Percentiles rank a stretch among this genome's conserved stretches.
Evolutionary conservation across 1,140 invertebrate genomes (phyloP).

Genomic region (Galleria mellonella): DNA sequence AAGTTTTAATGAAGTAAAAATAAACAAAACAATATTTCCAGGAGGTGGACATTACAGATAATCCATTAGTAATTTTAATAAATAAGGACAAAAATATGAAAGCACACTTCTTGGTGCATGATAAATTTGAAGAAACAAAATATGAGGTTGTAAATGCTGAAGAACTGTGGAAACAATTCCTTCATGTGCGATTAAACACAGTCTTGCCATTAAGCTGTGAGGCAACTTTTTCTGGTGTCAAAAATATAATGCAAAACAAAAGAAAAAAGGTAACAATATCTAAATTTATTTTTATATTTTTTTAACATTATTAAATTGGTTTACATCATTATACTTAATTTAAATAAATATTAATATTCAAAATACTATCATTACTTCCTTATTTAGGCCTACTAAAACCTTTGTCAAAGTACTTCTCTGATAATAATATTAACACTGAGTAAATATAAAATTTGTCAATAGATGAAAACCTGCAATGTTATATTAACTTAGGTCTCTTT

Average conservation of each 20-base stretch:
- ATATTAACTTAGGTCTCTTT: too few species aligned
- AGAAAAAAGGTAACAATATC: slow-evolving; percentile 71
- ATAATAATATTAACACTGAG: too few species aligned
- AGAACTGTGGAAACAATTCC: slow-evolving; percentile 79
- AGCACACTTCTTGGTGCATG: slow-evolving; percentile 81
- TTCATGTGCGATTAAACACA: slow-evolving; percentile 77
- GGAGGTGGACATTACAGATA: slow-evolving; percentile 85
- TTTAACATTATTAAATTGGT: too few species aligned
- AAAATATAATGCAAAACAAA: slow-evolving; percentile 73
- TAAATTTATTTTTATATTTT: slow-evolving; percentile 3
- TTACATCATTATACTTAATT: too few species aligned
- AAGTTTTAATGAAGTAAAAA: neutral
- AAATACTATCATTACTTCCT: too few species aligned
- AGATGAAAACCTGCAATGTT: too few species aligned
- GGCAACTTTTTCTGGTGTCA: slow-evolving; percentile 71
- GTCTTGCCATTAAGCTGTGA: slow-evolving; percentile 74
- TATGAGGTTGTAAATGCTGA: slow-evolving; percentile 78
- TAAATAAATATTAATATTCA: too few species aligned
- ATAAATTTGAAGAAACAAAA: slow-evolving; percentile 78
- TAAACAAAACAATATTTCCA: slow-evolving; percentile 34
- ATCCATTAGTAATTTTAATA: slow-evolving; percentile 80
- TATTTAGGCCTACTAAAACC: too few species aligned
- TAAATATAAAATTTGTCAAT: too few species aligned
- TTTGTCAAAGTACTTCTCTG: too few species aligned
- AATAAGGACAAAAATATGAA: slow-evolving; percentile 75